These are phyloP conservation scores for Stegophylla sp. DNA, from an alignment of 2,888 invertebrate species.

Conservation along the genomic window DNA sequence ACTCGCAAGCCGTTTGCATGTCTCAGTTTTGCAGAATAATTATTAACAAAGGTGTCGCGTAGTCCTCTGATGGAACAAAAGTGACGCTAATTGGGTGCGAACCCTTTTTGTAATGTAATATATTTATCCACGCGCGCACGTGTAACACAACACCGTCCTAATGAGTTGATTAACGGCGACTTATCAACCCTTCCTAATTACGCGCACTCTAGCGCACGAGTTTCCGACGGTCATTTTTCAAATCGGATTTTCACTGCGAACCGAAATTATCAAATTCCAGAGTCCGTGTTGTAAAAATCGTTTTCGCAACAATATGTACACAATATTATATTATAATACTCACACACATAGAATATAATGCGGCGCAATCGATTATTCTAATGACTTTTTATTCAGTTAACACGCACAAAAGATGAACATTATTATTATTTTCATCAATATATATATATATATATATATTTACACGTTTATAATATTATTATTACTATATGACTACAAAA, in stretches of 20 bases:
- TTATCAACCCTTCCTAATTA: constrained; percentile 6
- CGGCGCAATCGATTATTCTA: constrained; percentile 57
- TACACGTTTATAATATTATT: constrained; percentile 25
- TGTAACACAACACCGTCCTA: constrained; percentile 57
- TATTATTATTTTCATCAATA: no score
- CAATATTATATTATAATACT: no score
- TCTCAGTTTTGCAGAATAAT: background rate
- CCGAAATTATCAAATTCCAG: background rate
- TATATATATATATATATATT: constrained; percentile 4
- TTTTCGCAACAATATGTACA: constrained; percentile 19
- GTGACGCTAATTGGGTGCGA: constrained; percentile 49
- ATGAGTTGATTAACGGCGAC: constrained; percentile 53
- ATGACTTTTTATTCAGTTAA: constrained; percentile 58
- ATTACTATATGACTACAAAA: constrained; percentile 21
- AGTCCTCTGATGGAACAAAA: constrained; percentile 15
- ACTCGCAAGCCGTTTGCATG: background rate
- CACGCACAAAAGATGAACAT: constrained; percentile 41
- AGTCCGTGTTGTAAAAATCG: background rate
- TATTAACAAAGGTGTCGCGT: background rate
- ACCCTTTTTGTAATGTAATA: constrained; percentile 57
- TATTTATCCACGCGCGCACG: constrained; percentile 40
- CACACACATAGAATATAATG: no score
- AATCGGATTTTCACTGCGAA: background rate
- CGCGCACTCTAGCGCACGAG: constrained; percentile 23
- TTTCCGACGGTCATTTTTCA: constrained; percentile 12